Evolutionary conservation across 2,113 vertebrate genomes (phyloP), one percentile per base, ranked within the genome.

Genomic region (Zingel zingel): DNA sequence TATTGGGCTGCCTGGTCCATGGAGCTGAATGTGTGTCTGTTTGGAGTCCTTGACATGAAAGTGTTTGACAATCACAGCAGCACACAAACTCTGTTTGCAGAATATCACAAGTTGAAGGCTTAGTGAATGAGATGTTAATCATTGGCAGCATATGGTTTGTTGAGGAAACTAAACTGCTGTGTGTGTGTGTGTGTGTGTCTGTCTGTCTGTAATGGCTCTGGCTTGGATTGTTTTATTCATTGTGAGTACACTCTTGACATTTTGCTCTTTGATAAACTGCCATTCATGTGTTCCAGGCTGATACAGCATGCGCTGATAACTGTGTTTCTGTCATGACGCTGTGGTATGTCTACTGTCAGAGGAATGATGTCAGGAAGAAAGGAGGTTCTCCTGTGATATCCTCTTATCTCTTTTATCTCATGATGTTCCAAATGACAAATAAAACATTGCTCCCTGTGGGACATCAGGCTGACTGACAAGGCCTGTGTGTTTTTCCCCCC

Each of bases 401-500:
- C 74, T 85, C 68, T 83, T 87, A 72, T 89, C 74, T 86, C 21
- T 63, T 73, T 85, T 72, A 89, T 91, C 81, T 89, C 77, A 72
- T 87, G 90, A 80, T 36, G 18, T 77, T 85, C 59, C 65, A 86
- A 79, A 87, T 87, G 84, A 88, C 78, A 90, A 87, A 83, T 88
- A 82, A 87, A 91, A 85, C 84, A 71, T 65, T 21, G 58, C 43
- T 84, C 74, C 81, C 81, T 58, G 63, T 78, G 87, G 93, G 84
- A 84, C 47, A 18, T 45, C 48, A 30, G 63, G 56, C 69, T 56
- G 80, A 78, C 71, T 88, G 90, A 88, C 82, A 68, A 81, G 53
- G 36, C 27, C 10, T 45, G 30, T 27, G 39, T 43, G 39, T 43
- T 61, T 59, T 51, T 0, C 57, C 47, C 30, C 21, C 48, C 33